Conservation (phyloP, 2,797 vertebrate genomes). For the Lerista edwardsae region DNA sequence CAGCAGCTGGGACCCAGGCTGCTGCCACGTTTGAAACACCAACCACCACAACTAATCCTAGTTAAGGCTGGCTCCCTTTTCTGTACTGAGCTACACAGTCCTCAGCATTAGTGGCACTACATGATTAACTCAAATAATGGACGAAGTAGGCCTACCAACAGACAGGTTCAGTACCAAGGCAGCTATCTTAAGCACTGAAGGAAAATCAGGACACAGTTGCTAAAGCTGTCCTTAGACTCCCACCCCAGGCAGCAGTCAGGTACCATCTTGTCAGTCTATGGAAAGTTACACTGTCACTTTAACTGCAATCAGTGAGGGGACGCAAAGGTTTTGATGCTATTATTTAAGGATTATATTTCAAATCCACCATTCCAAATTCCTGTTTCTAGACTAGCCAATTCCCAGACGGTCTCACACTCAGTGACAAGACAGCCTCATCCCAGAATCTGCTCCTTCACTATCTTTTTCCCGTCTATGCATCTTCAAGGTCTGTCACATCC, state of each 20-base stretch:
- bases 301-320: no score
- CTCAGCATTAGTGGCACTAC: neutral
- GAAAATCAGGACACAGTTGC: neutral
- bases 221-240: neutral
- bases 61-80: no score
- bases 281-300: neutral
- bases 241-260: no score
- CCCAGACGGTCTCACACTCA: no score
- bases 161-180: neutral
- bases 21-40: no score
- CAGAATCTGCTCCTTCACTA: neutral
- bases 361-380: neutral
- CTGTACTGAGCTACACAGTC: neutral
- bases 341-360: no score
- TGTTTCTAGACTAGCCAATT: no score
- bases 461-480: neutral
- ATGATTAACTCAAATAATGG: neutral
- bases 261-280: neutral
- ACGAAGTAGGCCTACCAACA: neutral
- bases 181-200: neutral
- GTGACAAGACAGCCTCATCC: no score
- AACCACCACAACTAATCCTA: no score
- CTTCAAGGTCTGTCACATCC: no score
- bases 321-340: neutral
- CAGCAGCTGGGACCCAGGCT: neutral